Evolutionary conservation across 2,888 invertebrate genomes (phyloP).

Genomic region (Tipula vernalis): DNA sequence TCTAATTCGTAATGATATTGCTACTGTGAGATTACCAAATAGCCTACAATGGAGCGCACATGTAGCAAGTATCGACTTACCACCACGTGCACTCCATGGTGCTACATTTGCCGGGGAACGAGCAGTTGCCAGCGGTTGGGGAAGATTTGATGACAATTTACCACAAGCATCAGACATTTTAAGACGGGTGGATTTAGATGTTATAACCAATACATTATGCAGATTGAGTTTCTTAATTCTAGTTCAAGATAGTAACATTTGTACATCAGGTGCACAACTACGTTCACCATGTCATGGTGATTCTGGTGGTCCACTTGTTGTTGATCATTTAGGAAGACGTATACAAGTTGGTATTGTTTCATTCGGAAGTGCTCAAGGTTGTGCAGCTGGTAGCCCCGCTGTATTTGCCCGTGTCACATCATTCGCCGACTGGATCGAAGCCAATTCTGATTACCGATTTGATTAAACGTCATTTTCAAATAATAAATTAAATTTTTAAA

Average conservation of each 20-base stretch:
- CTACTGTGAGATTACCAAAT: background rate
- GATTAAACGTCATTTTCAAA: background rate
- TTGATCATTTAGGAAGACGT: background rate
- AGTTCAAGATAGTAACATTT: constrained; percentile 21
- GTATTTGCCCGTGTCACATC: constrained; percentile 7
- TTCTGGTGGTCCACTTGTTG: constrained; percentile 25
- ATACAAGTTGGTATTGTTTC: constrained; percentile 7
- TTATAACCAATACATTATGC: background rate
- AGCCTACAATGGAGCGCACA: background rate
- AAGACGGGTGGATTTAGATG: background rate
- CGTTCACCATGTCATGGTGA: constrained; percentile 28
- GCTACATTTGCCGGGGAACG: background rate
- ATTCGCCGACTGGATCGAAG: background rate
- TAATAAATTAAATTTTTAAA: background rate
- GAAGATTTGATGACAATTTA: background rate
- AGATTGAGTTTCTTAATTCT: background rate
- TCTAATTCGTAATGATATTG: constrained; percentile 10
- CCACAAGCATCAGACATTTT: background rate
- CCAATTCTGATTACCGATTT: background rate
- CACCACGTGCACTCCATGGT: background rate
- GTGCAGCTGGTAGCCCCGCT: background rate
- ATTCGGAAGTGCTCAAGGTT: constrained; percentile 5
- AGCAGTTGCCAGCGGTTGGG: constrained; percentile 5
- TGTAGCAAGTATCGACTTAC: background rate
- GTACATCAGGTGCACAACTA: constrained; percentile 23